Evolutionary conservation across 2,797 vertebrate species (phyloP), one percentile per base, ranked within the genome.

Genomic region (Euthynnus affinis): DNA sequence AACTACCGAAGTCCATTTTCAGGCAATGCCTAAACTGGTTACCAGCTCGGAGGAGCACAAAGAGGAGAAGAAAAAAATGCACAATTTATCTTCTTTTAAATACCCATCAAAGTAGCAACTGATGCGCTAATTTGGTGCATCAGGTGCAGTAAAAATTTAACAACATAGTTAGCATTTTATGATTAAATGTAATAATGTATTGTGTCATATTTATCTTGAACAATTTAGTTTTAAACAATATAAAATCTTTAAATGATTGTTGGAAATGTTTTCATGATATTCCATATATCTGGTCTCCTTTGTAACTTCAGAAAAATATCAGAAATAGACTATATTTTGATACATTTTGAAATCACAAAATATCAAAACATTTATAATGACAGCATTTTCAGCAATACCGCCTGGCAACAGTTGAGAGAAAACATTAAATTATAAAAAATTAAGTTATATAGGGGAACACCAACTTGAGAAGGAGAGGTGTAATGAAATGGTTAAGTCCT

Each of bases 11-110:
- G 20, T 66, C 37, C 0, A 17, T 40, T 73, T 70, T 22, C 52
- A 64, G 25, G 40, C 17, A 68, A 75, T 70, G 51, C 23, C 51
- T 49, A 62, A 57, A 79, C 29, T 52, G 6, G 37, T 32, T 32
- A 62, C 17, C 60, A 63, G 56, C 49, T 63, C 15, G 9, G 23
- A 68, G 4, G 18, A 1, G 2, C n/a, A 56, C 59, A 58, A 57
- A 69, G 2, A 49, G 6, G 27, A 34, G 4, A 62, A 53, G 22
- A 0, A 53, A 18, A 13, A 22, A 58, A 8, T 62, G 17, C 32
- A 18, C 46, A 56, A 46, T 71, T 56, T 29, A 46, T 34, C 3
- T 34, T 12, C 42, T 53, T 58, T 56, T 6, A 56, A 17, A 57
- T 37, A 2, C 14, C 27, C 13, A 18, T 46, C 25, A 53, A 49